Conservation (phyloP, 2,113 vertebrate species). For the Oryzias woworae region DNA sequence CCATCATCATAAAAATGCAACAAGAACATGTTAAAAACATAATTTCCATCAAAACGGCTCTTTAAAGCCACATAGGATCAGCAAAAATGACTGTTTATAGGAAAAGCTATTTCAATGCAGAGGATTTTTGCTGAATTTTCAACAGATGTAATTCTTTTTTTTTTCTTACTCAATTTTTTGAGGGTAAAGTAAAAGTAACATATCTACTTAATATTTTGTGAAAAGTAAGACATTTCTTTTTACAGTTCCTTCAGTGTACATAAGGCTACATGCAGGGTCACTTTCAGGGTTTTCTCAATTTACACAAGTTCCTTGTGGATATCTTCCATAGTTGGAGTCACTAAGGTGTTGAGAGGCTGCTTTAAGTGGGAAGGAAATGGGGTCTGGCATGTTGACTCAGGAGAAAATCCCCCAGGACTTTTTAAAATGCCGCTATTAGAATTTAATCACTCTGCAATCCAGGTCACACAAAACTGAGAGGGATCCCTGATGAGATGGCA, state of each 20-base stretch:
- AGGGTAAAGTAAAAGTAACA: neutral
- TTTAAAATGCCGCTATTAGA: conserved; percentile 71
- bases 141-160: neutral
- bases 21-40: too few relatives aligned
- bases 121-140: too few relatives aligned
- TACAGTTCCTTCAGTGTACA: conserved; percentile 23
- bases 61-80: too few relatives aligned
- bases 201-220: neutral
- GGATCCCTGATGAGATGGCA: conserved; percentile 49
- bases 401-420: conserved; percentile 73
- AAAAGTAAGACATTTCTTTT: conserved; percentile 25
- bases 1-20: too few relatives aligned
- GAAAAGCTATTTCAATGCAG: too few relatives aligned
- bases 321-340: conserved; percentile 43
- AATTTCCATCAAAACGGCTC: too few relatives aligned
- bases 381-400: conserved; percentile 79
- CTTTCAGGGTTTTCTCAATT: conserved; percentile 52
- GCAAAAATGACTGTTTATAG: too few relatives aligned
- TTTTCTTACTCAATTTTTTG: neutral
- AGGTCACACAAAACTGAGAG: conserved; percentile 47
- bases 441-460: conserved; percentile 68
- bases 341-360: conserved; percentile 65
- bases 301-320: conserved; percentile 57
- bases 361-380: conserved; percentile 75
- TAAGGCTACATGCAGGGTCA: conserved; percentile 51